Evolutionary conservation across 2,888 invertebrate species (phyloP).

Genomic region (Drosophila barbarae): DNA sequence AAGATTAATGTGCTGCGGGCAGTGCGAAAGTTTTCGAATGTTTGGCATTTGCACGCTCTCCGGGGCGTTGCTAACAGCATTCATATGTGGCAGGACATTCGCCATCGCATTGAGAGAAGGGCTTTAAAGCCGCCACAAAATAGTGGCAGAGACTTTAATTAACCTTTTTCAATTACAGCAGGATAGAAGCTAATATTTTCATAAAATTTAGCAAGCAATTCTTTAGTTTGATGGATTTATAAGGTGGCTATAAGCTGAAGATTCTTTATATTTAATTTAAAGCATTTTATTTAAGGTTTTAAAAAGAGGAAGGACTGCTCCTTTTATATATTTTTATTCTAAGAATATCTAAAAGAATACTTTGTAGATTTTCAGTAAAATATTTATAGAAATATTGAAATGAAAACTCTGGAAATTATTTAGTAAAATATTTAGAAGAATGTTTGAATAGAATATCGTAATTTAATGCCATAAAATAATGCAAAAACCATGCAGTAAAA

Average conservation of each 20-base stretch:
- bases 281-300: background rate
- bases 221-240: no score
- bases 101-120: background rate
- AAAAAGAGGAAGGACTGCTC: background rate
- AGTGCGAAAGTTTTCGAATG: constrained; percentile 38
- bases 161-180: background rate
- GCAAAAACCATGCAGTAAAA: no score
- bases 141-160: background rate
- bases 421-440: background rate
- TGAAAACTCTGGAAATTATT: background rate
- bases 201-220: no score
- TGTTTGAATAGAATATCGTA: no score
- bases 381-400: background rate
- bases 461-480: no score
- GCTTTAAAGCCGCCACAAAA: constrained; percentile 2
- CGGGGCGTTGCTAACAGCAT: constrained; percentile 26
- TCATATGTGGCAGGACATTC: constrained; percentile 10
- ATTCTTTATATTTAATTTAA: background rate
- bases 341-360: no score
- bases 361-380: no score
- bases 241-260: accelerated
- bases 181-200: background rate
- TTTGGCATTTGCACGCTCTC: constrained; percentile 41
- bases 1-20: constrained; percentile 49
- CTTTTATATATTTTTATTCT: no score